These are phyloP conservation scores for Harpagifer antarcticus DNA, from an alignment of 2,797 vertebrate species.

Conservation along the genomic window DNA sequence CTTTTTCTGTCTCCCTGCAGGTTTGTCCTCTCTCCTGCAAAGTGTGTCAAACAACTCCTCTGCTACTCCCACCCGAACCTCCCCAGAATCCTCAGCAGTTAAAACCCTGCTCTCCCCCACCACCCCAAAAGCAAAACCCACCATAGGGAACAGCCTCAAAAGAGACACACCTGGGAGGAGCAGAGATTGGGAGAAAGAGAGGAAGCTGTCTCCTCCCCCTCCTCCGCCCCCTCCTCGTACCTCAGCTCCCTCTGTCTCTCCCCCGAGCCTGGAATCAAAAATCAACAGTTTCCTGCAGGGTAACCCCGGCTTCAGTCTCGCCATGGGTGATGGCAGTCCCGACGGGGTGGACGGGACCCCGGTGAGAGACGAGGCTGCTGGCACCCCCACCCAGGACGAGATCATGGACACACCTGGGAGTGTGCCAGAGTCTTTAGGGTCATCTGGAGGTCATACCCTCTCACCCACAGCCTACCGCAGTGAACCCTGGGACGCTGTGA, in stretches of 20 bases:
- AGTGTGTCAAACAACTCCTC: slow-evolving; percentile 87
- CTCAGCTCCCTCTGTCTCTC: slow-evolving; percentile 63
- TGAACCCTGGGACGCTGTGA: slow-evolving; percentile 90
- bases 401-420: slow-evolving; percentile 94
- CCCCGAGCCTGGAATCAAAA: slow-evolving; percentile 95
- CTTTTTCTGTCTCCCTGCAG: slow-evolving; percentile 76
- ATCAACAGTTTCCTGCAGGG: slow-evolving; percentile 99
- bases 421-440: slow-evolving; percentile 84
- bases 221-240: slow-evolving; percentile 56
- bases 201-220: slow-evolving; percentile 70
- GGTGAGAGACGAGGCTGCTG: slow-evolving; percentile 94
- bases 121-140: slow-evolving; percentile 77
- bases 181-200: slow-evolving; percentile 75
- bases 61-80: slow-evolving; percentile 71
- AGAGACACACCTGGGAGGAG: slow-evolving; percentile 65
- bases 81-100: slow-evolving; percentile 82
- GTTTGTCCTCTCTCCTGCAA: slow-evolving; percentile 94
- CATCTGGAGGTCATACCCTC: slow-evolving; percentile 79
- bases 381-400: slow-evolving; percentile 98
- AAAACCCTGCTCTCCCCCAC: slow-evolving; percentile 85
- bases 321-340: slow-evolving; percentile 84
- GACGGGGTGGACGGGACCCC: slow-evolving; percentile 95
- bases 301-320: slow-evolving; percentile 95
- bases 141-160: slow-evolving; percentile 71
- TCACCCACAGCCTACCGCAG: slow-evolving; percentile 90